Conservation (phyloP, 2,888 invertebrate genomes). For the Lepidochrysops patricia region DNA sequence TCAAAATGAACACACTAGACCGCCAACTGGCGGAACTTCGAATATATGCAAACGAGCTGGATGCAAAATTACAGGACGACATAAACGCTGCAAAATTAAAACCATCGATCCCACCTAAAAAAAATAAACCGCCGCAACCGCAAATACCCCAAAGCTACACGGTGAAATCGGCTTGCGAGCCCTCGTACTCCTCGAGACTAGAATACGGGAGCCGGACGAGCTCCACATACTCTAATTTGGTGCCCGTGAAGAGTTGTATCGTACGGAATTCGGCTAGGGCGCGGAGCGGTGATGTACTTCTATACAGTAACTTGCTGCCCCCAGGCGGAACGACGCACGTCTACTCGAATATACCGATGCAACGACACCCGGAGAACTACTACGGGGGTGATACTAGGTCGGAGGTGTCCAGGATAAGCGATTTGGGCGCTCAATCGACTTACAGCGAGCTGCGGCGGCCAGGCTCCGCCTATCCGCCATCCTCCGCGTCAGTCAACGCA, state of each 20-base stretch:
- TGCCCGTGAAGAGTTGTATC: conserved; percentile 69
- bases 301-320: conserved; percentile 65
- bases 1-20: conserved; percentile 60
- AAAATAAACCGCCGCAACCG: conserved; percentile 60
- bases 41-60: conserved; percentile 66
- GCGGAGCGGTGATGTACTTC: conserved; percentile 59
- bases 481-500: conserved; percentile 63
- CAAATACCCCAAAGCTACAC: conserved; percentile 86
- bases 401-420: conserved; percentile 64
- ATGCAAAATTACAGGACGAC: conserved; percentile 66
- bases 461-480: conserved; percentile 72
- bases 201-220: conserved; percentile 66
- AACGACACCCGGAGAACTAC: conserved; percentile 71
- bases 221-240: conserved; percentile 66
- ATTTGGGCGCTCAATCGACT: conserved; percentile 74
- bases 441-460: conserved; percentile 77
- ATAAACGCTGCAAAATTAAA: conserved; percentile 63
- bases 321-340: conserved; percentile 69
- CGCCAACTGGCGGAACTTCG: conserved; percentile 63
- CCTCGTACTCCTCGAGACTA: conserved; percentile 84
- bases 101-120: conserved; percentile 67
- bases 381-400: conserved; percentile 59
- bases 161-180: conserved; percentile 82
- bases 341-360: conserved; percentile 61
- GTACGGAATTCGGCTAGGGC: conserved; percentile 55